Evolutionary conservation across 2,888 invertebrate species (phyloP), one percentile per base, ranked within the genome.

Genomic region (Phortica magna): DNA sequence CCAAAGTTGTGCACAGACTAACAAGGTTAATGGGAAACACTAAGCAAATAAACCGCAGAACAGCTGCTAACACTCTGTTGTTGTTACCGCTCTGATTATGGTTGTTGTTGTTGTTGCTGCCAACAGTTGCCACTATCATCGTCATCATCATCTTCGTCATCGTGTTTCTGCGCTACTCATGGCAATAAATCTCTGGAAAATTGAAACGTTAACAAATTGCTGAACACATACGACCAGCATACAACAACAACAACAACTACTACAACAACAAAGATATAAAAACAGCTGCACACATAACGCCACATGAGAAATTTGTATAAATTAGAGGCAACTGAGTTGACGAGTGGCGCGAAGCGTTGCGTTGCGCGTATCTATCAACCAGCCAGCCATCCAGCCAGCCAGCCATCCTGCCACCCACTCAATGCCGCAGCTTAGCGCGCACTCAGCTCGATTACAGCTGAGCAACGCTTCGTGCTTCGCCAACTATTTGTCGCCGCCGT

Each of bases 401-500:
- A 31, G 22, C 42, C 17, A 19, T 57, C 48, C 48, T 48, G 31
- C 42, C 71, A 68, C 74, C n/a, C 22, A 74, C 22, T 67, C 22
- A 39, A n/a, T n/a, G 17, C 6, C 59, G 55, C 61, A 41, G 48
- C n/a, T 42, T 42, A n/a, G 53, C 43, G 19, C 48, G 14, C 42
- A 22, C 17, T n/a, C 53, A 71, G 55, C 71, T 65, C 17, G 22
- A 17, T n/a, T 53, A 14, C 70, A 71, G 31, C 70, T 71, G 53
- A 71, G 70, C 55, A 31, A 12, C 64, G 53, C 53, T 71, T 71
- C 19, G 53, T 71, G 70, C 70, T 71, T 53, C 53, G 31, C 12
- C 81, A 78, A 75, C 75, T 77, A 77, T 77, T 80, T 80, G 76
- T 80, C 80, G 79, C 76, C 77, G 68, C 39, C 42, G 17, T 19